Conservation (phyloP, 2,113 vertebrate genomes). For the Balaeniceps rex region DNA sequence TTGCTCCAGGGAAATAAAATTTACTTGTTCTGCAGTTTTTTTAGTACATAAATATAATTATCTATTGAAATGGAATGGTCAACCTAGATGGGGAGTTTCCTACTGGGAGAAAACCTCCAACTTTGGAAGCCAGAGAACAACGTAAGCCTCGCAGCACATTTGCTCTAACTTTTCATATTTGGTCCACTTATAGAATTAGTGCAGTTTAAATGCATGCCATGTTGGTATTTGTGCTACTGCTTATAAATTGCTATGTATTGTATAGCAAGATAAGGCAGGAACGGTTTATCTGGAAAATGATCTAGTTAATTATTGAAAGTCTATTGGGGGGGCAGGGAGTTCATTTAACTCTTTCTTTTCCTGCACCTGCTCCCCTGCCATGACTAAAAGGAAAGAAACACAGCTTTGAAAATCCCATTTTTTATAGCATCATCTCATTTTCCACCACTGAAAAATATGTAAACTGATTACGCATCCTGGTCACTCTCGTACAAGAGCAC, state of each 20-base stretch:
- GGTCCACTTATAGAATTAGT: constrained; percentile 29
- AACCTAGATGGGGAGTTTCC: neutral
- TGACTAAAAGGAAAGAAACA: neutral
- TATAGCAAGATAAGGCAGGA: constrained; percentile 60
- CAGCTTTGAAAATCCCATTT: neutral
- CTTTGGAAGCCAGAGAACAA: neutral
- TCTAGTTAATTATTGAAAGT: constrained; percentile 62
- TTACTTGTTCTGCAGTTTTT: neutral
- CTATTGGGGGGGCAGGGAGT: neutral
- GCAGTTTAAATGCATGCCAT: constrained; percentile 55
- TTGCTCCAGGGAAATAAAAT: constrained; percentile 6
- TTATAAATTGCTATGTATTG: constrained; percentile 3
- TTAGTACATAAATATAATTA: neutral
- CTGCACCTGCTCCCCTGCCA: neutral
- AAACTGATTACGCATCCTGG: neutral
- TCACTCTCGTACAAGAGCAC: neutral
- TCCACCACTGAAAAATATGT: neutral
- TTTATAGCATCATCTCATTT: neutral
- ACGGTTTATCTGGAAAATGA: constrained; percentile 46
- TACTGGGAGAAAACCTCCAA: neutral
- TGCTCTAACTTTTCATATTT: neutral
- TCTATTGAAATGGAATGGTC: neutral
- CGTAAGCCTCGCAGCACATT: neutral
- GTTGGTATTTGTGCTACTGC: neutral
- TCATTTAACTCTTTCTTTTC: neutral